Base-by-base conservation (phyloP, 1,140 invertebrate species). In the Nebria ingens region DNA sequence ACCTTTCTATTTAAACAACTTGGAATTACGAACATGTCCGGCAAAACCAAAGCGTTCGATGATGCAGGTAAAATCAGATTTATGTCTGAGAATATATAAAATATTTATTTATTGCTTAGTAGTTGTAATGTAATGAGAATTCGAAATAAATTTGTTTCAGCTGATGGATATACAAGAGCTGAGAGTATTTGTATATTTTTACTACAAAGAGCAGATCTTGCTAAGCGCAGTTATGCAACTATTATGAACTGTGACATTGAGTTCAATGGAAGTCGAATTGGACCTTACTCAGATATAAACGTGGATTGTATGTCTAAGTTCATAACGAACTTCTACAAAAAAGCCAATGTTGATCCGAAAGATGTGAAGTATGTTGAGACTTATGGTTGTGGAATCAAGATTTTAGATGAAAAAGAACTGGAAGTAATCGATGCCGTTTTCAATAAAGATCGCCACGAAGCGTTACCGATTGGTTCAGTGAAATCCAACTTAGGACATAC, bases 101-200 rank as follows among this genome's bases (percentile, higher is more conserved):
- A n/a, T n/a, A n/a, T n/a, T n/a, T n/a, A n/a, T n/a, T n/a, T n/a
- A 21, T 9, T 50, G 50, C 19, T 1, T 56, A 49, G 20, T 6
- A 19, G 19, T 20, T 19, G 3, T 15, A 54, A 12, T 19, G 12
- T 2, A 20, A 22, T 25, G n/a, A 12, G 2, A 13, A 25, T 53
- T 25, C 13, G 11, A n/a, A 45, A 42, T 40, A 38, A n/a, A 83
- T 64, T 82, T 83, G 13, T 71, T 68, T 21, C 82, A 79, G 87
- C 86, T 0, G 80, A 81, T 58, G 87, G 87, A 0, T 90, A 89
- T 63, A 82, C 79, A 0, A 75, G 87, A 13, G 81, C 84, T 11
- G 86, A 90, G 72, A 85, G 90, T 1, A 77, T 95, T n/a, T 80
- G 81, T 4, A 83, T 86, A 0, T 70, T 93, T 25, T 86, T 86